A percentile compares a stretch with the other conserved stretches of the same genome.
Evolutionary conservation across 1,140 invertebrate species (phyloP).

Genomic region (Brachystomella parvula): DNA sequence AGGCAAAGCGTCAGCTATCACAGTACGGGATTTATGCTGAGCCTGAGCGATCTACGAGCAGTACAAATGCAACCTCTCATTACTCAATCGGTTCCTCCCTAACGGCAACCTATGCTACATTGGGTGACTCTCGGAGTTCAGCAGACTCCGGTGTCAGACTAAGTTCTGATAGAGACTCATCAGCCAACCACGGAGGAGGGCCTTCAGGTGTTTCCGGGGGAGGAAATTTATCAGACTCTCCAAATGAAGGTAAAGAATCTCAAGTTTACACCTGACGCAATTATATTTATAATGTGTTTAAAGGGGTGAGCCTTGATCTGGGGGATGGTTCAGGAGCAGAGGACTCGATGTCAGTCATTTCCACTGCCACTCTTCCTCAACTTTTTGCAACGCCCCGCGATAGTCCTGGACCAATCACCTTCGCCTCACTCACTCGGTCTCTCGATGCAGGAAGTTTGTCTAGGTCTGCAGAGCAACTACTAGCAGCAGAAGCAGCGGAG

Average conservation of each 20-base stretch:
- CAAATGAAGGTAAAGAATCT: slow-evolving; percentile 55
- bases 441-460: slow-evolving; percentile 62
- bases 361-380: slow-evolving; percentile 61
- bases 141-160: slow-evolving; percentile 76
- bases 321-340: slow-evolving; percentile 57
- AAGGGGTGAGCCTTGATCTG: slow-evolving; percentile 52
- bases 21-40: slow-evolving; percentile 64
- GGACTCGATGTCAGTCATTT: slow-evolving; percentile 64
- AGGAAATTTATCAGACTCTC: slow-evolving; percentile 67
- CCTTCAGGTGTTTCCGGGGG: slow-evolving; percentile 53
- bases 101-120: slow-evolving; percentile 41
- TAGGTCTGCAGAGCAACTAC: slow-evolving; percentile 66
- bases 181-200: slow-evolving; percentile 34
- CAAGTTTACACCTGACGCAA: neutral
- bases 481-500: slow-evolving; percentile 51
- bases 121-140: slow-evolving; percentile 69
- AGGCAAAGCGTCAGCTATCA: slow-evolving; percentile 61
- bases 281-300: neutral
- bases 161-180: slow-evolving; percentile 68
- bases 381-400: slow-evolving; percentile 36
- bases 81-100: slow-evolving; percentile 36
- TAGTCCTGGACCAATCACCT: slow-evolving; percentile 36
- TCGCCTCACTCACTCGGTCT: slow-evolving; percentile 58
- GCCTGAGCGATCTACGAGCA: slow-evolving; percentile 35
- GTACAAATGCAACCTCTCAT: slow-evolving; percentile 37